Evolutionary conservation across 2,888 invertebrate genomes (phyloP).

Genomic region (Lasius fuliginosus): DNA sequence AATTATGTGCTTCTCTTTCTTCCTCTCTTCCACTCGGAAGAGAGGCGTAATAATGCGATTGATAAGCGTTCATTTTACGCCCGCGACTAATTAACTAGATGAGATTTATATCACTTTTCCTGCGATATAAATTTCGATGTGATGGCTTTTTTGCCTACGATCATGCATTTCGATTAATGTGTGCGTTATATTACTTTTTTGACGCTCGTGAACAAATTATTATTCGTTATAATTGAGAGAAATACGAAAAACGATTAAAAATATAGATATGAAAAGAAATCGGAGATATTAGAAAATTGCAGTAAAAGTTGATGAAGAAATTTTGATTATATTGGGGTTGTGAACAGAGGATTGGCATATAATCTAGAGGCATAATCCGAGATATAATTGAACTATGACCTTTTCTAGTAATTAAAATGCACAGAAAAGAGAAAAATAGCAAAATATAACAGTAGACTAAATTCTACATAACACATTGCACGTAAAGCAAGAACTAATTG

Average conservation of each 20-base stretch:
- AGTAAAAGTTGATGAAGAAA: not conserved
- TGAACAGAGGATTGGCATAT: not conserved
- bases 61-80: conserved; percentile 27
- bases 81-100: not conserved
- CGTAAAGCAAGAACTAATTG: not conserved
- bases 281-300: not conserved
- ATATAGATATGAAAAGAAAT: not conserved
- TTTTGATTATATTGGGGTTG: conserved; percentile 6
- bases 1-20: conserved; percentile 45
- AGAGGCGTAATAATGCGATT: conserved; percentile 26
- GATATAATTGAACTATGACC: conserved; percentile 20
- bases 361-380: not conserved
- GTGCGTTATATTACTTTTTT: not conserved
- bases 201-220: not conserved
- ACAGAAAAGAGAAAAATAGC: not conserved
- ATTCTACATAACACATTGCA: not conserved
- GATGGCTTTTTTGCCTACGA: not conserved
- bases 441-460: conserved; percentile 1
- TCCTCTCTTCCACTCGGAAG: not conserved
- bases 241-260: conserved; percentile 19
- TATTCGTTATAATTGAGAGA: not conserved
- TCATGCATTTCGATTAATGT: not conserved
- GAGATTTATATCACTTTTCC: conserved; percentile 21
- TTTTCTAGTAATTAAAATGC: conserved; percentile 11
- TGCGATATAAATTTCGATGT: not conserved